Evolutionary conservation across 2,797 vertebrate genomes (phyloP).

Genomic region (Acomys russatus): DNA sequence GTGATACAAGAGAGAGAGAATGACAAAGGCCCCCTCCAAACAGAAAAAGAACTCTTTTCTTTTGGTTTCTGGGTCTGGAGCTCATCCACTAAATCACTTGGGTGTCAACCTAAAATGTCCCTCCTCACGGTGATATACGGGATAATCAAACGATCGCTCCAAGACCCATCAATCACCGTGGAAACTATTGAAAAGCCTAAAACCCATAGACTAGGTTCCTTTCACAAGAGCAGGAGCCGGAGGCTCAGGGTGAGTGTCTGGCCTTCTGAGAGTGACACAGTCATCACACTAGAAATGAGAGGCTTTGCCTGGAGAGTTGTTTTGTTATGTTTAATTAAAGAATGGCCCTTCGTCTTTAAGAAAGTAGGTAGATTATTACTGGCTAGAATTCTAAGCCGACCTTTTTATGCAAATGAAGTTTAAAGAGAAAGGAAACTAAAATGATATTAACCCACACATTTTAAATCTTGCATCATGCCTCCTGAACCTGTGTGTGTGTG

Average conservation of each 20-base stretch:
- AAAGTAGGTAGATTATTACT: constrained; percentile 10
- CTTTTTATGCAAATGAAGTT: constrained; percentile 47
- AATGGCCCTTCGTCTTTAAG: constrained; percentile 10
- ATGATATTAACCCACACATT: constrained; percentile 5
- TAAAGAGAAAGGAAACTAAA: constrained; percentile 61
- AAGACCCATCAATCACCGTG: constrained; percentile 73
- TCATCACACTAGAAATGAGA: constrained; percentile 51
- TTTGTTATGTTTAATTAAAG: background rate
- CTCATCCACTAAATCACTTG: constrained; percentile 75
- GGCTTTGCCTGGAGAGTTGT: background rate
- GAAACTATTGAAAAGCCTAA: constrained; percentile 55
- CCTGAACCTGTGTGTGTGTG: constrained; percentile 39
- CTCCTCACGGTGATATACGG: constrained; percentile 4
- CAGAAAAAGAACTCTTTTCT: constrained; percentile 71
- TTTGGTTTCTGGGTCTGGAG: constrained; percentile 62
- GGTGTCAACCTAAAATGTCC: constrained; percentile 65
- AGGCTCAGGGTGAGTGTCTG: constrained; percentile 50
- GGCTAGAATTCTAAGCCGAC: constrained; percentile 50
- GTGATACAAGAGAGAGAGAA: constrained; percentile 33
- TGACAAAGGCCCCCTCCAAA: constrained; percentile 62
- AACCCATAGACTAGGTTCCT: constrained; percentile 34
- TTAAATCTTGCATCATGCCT: constrained; percentile 2
- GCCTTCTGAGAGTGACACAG: constrained; percentile 23
- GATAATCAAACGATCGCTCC: constrained; percentile 67
- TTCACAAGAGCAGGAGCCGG: constrained; percentile 54